Base-by-base conservation (phyloP, 2,888 invertebrate genomes). In the Epistrophella euchroma region DNA sequence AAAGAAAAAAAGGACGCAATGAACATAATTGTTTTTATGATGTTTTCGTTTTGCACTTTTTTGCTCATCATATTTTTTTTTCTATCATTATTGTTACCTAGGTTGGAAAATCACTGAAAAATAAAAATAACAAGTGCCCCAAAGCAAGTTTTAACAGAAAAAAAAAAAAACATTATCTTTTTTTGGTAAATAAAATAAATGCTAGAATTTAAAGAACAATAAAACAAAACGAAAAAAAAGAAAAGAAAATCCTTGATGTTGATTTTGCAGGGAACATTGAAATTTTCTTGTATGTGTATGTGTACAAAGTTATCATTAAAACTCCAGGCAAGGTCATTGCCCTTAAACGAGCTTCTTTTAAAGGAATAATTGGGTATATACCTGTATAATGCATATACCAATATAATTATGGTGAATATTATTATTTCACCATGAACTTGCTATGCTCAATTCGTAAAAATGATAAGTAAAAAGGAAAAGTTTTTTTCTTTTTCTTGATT, bases 11-110 rank as follows among this genome's bases (percentile, higher is more conserved):
- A 40, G 6, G 32, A 32, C 32, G 58, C 72, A 35, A 68, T 37
- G 78, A 60, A 72, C 50, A 64, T 56, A 47, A 62, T 76, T 76
- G 62, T 71, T 55, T 81, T 55, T 81, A 37, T 55, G 70, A 37
- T 64, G 70, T 64, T 71, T 55, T 71, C 56, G 60, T 75, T 75
- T 55, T 70, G 25, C n/a, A 55, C 62, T 25, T 60, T 40, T 60
- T 60, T 60, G 19, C 10, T 35, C 37, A 40, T 70, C 22, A 45
- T 37, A 19, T 22, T 19, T 66, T 28, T 13, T 37, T 22, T 45
- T 62, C 17, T 17, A 6, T 45, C n/a, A 2, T 13, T 15, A 35
- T 45, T 3, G 4, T 0, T 50, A 19, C 1, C 19, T 19, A 11
- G 0, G 62, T 45, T 17, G 37, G 37, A 37, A 64, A 74, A 58